Conservation (phyloP, 1,140 invertebrate species). For the Pissodes strobi region DNA sequence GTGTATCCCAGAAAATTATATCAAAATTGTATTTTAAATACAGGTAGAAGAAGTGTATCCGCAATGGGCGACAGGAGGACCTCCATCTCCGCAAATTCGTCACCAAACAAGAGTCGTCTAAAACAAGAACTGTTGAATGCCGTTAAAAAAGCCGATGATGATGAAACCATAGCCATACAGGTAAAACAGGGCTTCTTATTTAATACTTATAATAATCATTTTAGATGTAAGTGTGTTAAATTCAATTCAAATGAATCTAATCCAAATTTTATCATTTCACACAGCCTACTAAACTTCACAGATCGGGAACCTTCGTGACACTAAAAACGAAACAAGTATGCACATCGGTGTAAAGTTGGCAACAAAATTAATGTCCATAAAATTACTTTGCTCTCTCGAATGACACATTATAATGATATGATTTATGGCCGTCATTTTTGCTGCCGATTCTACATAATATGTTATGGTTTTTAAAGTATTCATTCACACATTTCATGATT, state of each 20-base stretch:
- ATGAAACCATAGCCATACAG: conserved; percentile 32
- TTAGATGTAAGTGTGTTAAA: background rate
- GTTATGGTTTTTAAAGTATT: too few species aligned
- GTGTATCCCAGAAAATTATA: too few species aligned
- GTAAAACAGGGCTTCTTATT: background rate
- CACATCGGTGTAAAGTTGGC: background rate
- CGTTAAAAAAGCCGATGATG: conserved; percentile 67
- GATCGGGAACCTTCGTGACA: conserved; percentile 24
- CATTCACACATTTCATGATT: too few species aligned
- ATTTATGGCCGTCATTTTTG: too few species aligned
- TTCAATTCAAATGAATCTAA: background rate
- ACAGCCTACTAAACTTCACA: conserved; percentile 30
- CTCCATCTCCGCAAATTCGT: conserved; percentile 62
- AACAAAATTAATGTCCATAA: too few species aligned
- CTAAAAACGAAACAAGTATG: conserved; percentile 31
- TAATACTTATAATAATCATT: too few species aligned
- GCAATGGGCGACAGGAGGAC: conserved; percentile 60
- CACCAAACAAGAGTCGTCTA: conserved; percentile 69
- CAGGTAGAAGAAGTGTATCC: conserved; percentile 62
- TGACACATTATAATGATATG: too few species aligned
- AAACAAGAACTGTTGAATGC: conserved; percentile 73
- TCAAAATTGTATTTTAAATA: too few species aligned
- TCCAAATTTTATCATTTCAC: conserved; percentile 6
- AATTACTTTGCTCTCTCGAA: too few species aligned
- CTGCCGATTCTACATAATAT: too few species aligned